Conservation (phyloP, 1,140 invertebrate species). For the Gyrodactylus salaris region DNA sequence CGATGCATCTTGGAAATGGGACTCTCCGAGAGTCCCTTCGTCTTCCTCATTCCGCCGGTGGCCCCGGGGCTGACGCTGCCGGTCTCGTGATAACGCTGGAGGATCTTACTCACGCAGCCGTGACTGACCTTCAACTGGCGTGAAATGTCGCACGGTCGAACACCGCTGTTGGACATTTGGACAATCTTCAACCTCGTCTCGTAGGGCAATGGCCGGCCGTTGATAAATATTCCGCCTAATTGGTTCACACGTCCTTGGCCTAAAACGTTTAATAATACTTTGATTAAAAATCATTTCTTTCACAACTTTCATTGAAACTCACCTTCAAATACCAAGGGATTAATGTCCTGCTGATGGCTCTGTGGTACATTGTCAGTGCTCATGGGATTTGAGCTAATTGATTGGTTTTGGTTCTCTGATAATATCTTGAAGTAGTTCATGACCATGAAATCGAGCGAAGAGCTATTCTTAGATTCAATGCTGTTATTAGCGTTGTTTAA, state of each 20-base stretch:
- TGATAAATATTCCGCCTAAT: conserved; percentile 81
- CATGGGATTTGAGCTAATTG: background rate
- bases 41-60: background rate
- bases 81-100: conserved; percentile 75
- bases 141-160: conserved; percentile 67
- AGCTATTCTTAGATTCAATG: no score
- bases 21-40: no score
- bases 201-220: conserved; percentile 69
- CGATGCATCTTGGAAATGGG: no score
- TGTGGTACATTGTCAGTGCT: background rate
- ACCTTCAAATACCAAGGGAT: background rate
- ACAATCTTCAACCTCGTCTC: conserved; percentile 72
- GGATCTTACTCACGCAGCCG: conserved; percentile 76
- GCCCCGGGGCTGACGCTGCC: conserved; percentile 15
- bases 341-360: background rate
- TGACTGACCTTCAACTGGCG: conserved; percentile 70
- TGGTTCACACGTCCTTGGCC: conserved; percentile 38
- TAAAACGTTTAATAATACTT: background rate
- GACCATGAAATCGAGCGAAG: background rate
- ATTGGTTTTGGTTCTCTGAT: background rate
- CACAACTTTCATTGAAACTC: no score
- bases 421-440: background rate
- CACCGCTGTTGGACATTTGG: conserved; percentile 60
- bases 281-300: background rate
- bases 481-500: no score